Base-by-base conservation (phyloP, 1,140 invertebrate species). In the Drosophila teissieri region DNA sequence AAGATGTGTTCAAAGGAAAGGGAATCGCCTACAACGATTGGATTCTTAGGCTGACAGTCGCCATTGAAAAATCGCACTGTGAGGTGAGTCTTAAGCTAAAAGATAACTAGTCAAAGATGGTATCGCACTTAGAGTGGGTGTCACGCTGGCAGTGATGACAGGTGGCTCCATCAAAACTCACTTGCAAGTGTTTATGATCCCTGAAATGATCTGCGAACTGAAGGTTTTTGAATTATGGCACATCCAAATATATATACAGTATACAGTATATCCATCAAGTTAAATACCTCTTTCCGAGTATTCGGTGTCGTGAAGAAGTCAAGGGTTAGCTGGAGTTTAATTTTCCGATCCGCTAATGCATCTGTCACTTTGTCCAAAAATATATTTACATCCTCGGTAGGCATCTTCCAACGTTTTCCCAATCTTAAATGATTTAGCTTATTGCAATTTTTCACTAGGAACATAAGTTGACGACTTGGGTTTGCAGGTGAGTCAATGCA, bases 31-130 rank as follows among this genome's bases (percentile, higher is more conserved):
- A 64, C 42, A 76, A 74, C 49, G 69, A 86, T 27, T 82, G 84
- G 73, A 70, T 67, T 34, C 39, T 89, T 5, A 49, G 68, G 24
- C 52, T 90, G 24, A 75, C 83, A 2, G 45, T 82, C 11, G 83
- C 90, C 37, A 85, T 91, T 10, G 74, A 88, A 31, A 24, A 73
- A n/a, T 42, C 73, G 0, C 72, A 91, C 42, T 91, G 90, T 65
- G 82, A 91, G 86, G 90, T 91, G 37, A 67, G 62, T 48, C 15
- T 4, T 5, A n/a, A 10, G 17, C 4, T 19, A n/a, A 27, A 37
- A 46, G 14, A 24, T 19, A n/a, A 46, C 53, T 27, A 82, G 15
- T 39, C 62, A 31, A 72, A 62, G 37, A 82, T 75, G 37, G 48
- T 60, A 17, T 63, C 69, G 6, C 42, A 62, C 37, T 55, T 84